Percentiles rank a stretch among this genome's conserved stretches.
These are phyloP conservation scores for Siniperca scherzeri DNA, from an alignment of 2,797 vertebrate genomes.

Conservation along the genomic window DNA sequence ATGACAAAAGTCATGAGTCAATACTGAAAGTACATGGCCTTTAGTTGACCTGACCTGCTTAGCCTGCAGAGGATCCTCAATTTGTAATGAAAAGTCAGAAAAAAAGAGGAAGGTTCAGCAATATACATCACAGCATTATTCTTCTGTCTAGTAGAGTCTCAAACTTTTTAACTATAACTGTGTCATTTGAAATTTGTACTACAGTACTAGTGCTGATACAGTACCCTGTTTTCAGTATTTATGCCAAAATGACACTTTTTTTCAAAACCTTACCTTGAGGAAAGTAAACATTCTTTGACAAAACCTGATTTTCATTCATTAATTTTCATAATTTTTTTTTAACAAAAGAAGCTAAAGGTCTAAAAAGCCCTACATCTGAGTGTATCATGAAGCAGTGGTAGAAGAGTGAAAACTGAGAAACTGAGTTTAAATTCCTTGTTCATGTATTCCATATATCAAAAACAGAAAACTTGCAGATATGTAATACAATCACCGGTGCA, in stretches of 20 bases:
- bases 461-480: conserved; percentile 6
- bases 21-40: conserved; percentile 2
- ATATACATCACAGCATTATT: not conserved
- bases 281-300: too few species aligned
- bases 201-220: not conserved
- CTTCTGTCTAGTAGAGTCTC: not conserved
- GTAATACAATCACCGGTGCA: conserved; percentile 11
- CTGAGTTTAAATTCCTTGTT: not conserved
- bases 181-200: not conserved
- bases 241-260: not conserved
- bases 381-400: not conserved
- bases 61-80: not conserved
- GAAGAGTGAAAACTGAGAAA: not conserved
- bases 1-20: conserved; percentile 14
- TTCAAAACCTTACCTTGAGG: not conserved
- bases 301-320: too few species aligned
- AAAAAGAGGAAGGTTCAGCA: not conserved
- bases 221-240: not conserved
- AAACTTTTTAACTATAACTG: not conserved
- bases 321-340: too few species aligned
- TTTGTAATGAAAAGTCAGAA: conserved; percentile 12
- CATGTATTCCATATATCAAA: conserved; percentile 1
- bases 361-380: not conserved
- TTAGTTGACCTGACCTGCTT: conserved; percentile 22
- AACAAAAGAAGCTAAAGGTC: too few species aligned